These are phyloP conservation scores for Dorcus parallelipipedus DNA, from an alignment of 2,888 invertebrate species.

Conservation along the genomic window DNA sequence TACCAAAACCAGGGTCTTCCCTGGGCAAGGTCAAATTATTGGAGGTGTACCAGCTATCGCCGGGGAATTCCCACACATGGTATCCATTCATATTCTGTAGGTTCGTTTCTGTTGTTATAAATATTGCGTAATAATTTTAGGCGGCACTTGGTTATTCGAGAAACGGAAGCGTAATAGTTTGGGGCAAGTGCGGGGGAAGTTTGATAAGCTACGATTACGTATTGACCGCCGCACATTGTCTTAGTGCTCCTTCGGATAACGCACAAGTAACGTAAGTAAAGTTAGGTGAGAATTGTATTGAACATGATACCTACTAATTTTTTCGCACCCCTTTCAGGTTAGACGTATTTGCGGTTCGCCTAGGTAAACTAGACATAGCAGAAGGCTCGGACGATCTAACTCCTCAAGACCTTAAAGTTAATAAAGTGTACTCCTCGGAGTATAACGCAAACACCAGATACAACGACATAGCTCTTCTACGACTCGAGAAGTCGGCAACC, in stretches of 20 bases:
- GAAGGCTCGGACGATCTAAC: constrained; percentile 29
- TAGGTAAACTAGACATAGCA: constrained; percentile 38
- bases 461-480: constrained; percentile 49
- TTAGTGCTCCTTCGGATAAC: constrained; percentile 5
- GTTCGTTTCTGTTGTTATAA: not conserved
- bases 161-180: constrained; percentile 23
- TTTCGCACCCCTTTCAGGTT: too few species aligned
- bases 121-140: constrained; percentile 31
- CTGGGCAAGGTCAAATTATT: too few species aligned
- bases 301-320: too few species aligned
- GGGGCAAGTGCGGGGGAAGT: constrained; percentile 52
- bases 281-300: too few species aligned
- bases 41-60: constrained; percentile 42
- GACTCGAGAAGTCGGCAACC: constrained; percentile 34
- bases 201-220: constrained; percentile 53
- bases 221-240: constrained; percentile 58
- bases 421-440: constrained; percentile 9
- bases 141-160: constrained; percentile 43
- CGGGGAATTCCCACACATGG: constrained; percentile 53
- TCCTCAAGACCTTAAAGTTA: constrained; percentile 36
- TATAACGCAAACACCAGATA: constrained; percentile 39
- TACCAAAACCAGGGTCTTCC: too few species aligned
- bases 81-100: constrained; percentile 31
- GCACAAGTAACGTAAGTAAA: too few species aligned
- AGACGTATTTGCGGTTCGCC: constrained; percentile 25